Percentiles rank a stretch among this genome's conserved stretches.
Conservation (phyloP, 2,113 vertebrate species). For the Thomomys bottae region DNA sequence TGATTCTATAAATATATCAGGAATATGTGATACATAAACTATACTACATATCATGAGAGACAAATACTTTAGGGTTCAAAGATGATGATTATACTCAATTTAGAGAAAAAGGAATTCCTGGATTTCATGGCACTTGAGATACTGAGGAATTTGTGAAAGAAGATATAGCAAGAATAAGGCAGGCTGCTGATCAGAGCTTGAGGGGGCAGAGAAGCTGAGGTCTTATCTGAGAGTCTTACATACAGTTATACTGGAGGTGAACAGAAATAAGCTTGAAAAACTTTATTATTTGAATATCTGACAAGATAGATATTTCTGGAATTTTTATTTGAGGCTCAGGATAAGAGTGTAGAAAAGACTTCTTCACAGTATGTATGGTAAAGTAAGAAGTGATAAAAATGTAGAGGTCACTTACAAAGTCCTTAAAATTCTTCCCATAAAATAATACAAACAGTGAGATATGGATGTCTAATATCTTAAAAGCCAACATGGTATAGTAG, state of each 20-base stretch:
- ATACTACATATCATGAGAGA: background rate
- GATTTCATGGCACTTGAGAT: background rate
- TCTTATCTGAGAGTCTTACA: background rate
- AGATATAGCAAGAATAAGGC: background rate
- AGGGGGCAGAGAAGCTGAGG: background rate
- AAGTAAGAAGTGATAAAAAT: conserved; percentile 36
- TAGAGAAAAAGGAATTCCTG: background rate
- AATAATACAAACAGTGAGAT: background rate
- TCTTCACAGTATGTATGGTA: background rate
- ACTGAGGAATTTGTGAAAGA: background rate
- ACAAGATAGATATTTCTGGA: background rate
- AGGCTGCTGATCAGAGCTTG: background rate
- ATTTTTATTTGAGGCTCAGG: background rate
- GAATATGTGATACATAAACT: background rate
- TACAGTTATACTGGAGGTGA: background rate
- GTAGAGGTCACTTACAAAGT: background rate
- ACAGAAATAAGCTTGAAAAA: background rate
- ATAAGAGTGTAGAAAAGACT: background rate
- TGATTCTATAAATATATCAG: background rate
- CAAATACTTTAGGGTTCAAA: background rate
- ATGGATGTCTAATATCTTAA: background rate
- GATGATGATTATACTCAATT: background rate
- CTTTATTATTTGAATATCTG: background rate
- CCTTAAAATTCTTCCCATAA: background rate
- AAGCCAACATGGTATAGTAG: background rate